A percentile compares a stretch with the other conserved stretches of the same genome.
Evolutionary conservation across 2,113 vertebrate species (phyloP).

Genomic region (Tychaedon coryphoeus): DNA sequence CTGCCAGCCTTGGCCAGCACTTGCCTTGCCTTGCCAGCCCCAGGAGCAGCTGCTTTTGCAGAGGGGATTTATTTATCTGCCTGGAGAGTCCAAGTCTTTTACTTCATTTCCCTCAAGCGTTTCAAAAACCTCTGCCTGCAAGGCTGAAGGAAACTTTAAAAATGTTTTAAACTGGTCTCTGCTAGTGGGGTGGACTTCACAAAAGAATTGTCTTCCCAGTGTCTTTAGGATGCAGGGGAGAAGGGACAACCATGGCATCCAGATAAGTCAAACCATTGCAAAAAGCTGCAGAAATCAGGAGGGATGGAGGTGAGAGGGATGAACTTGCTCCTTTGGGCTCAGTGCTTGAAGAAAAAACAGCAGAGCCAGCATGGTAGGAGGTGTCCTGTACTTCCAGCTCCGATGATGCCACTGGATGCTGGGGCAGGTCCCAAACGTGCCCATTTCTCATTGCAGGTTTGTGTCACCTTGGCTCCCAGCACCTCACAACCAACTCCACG

Average conservation of each 20-base stretch:
- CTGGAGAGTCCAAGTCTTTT: background rate
- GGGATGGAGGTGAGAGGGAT: background rate
- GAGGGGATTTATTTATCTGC: background rate
- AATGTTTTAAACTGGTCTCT: background rate
- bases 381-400: background rate
- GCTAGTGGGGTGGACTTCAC: background rate
- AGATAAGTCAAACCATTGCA: background rate
- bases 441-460: rapidly evolving
- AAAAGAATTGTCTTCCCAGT: background rate
- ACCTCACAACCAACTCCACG: background rate
- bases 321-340: background rate
- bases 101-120: background rate
- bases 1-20: background rate
- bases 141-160: background rate
- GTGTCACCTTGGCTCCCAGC: background rate
- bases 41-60: background rate
- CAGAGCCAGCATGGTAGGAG: background rate
- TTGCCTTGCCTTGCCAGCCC: background rate
- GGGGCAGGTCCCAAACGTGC: background rate
- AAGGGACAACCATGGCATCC: background rate
- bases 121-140: background rate
- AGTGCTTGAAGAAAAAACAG: background rate
- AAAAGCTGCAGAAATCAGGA: background rate
- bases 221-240: background rate
- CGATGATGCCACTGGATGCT: background rate